Conservation (phyloP, 2,113 vertebrate genomes). For the Rhinogobius similis region DNA sequence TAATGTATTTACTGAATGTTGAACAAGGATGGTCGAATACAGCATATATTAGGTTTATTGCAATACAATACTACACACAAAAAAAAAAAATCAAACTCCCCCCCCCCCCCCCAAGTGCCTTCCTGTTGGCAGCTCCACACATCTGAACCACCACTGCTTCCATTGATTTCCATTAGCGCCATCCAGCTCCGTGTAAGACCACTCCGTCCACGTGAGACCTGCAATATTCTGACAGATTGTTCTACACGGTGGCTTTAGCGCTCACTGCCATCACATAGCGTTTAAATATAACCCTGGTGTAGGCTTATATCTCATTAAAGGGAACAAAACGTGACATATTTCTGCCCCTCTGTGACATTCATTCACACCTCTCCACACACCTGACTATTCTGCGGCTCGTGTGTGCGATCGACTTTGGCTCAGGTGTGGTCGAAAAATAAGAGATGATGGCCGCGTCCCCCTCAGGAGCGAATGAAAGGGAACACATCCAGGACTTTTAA, state of each 20-base stretch:
- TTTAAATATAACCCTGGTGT: slow-evolving; percentile 3
- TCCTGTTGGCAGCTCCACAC: slow-evolving; percentile 61
- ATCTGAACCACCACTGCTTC: slow-evolving; percentile 72
- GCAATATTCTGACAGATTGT: slow-evolving; percentile 52
- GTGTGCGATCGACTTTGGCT: slow-evolving; percentile 10
- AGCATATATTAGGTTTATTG: too few relatives aligned
- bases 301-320: slow-evolving; percentile 18
- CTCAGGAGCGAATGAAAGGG: slow-evolving; percentile 19
- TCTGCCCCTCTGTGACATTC: slow-evolving; percentile 33
- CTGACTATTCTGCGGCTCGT: slow-evolving; percentile 15
- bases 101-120: too few relatives aligned
- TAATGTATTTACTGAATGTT: too few relatives aligned
- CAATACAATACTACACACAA: too few relatives aligned
- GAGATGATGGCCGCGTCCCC: slow-evolving; percentile 43
- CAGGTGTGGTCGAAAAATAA: slow-evolving; percentile 47
- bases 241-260: slow-evolving; percentile 47
- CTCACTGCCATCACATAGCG: slow-evolving; percentile 29
- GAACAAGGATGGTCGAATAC: too few relatives aligned
- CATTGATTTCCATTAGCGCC: slow-evolving; percentile 75
- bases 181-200: slow-evolving; percentile 15
- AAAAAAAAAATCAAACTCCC: too few relatives aligned
- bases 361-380: slow-evolving; percentile 25
- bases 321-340: slow-evolving; percentile 28
- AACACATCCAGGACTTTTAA: slow-evolving; percentile 42
- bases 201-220: slow-evolving; percentile 5